Evolutionary conservation across 2,888 invertebrate genomes (phyloP).

Genomic region (Amiota communis): DNA sequence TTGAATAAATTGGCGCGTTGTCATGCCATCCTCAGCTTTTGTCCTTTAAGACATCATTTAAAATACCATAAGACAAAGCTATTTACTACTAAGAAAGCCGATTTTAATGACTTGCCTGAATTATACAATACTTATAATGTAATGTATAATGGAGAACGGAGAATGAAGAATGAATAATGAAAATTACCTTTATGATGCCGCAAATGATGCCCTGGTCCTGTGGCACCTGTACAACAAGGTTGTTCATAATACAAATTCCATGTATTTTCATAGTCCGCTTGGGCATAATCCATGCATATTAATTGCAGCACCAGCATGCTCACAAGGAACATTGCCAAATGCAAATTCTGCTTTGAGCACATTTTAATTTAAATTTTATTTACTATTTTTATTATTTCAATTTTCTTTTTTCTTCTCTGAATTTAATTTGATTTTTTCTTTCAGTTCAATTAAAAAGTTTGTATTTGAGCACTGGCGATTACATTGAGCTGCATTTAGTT

Average conservation of each 20-base stretch:
- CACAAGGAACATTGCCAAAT: background rate
- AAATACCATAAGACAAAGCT: constrained; percentile 19
- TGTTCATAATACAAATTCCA: constrained; percentile 84
- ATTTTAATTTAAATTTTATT: constrained; percentile 30
- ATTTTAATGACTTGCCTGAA: constrained; percentile 31
- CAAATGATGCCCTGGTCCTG: constrained; percentile 78
- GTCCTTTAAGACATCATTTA: constrained; percentile 1
- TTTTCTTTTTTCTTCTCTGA: background rate
- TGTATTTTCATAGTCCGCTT: constrained; percentile 78
- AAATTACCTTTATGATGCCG: constrained; percentile 83
- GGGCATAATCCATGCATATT: constrained; percentile 72
- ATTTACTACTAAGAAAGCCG: constrained; percentile 28
- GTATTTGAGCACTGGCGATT: constrained; percentile 26
- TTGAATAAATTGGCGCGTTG: background rate
- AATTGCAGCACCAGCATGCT: constrained; percentile 53
- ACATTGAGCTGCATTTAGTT: constrained; percentile 46
- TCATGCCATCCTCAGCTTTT: constrained; percentile 4
- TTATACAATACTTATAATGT: background rate
- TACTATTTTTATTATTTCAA: background rate
- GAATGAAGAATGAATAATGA: background rate
- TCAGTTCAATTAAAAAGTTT: background rate
- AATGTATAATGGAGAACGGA: background rate
- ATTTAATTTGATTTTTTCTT: constrained; percentile 13
- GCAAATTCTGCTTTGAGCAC: constrained; percentile 33
- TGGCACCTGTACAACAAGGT: constrained; percentile 79